phyloP scores from a whole-genome alignment of 2,888 invertebrate genomes.

The Empis livida region DNA sequence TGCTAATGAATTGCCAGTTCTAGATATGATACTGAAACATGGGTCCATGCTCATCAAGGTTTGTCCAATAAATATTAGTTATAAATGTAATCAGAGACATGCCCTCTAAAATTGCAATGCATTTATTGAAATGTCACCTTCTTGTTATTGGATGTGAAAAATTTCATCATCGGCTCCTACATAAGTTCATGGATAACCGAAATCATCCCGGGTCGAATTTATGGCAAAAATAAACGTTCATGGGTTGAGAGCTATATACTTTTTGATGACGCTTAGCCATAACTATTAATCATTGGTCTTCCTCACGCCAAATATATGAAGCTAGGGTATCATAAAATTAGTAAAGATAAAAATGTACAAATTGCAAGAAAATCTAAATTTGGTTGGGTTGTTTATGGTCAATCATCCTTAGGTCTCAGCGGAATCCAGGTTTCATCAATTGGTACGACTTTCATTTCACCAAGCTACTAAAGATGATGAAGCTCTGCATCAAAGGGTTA shows the following conservation, averaged over 20 bases:
- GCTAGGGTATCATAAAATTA: not conserved
- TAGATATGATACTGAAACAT: not conserved
- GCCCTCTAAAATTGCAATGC: not conserved
- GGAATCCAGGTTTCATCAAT: not conserved
- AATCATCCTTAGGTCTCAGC: not conserved
- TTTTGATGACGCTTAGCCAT: constrained; percentile 5
- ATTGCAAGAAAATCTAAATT: constrained; percentile 4
- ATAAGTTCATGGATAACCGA: not conserved
- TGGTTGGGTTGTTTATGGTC: constrained; percentile 5
- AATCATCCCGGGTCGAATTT: too few species aligned
- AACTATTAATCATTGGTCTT: constrained; percentile 1
- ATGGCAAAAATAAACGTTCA: not conserved
- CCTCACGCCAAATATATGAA: constrained; percentile 4
- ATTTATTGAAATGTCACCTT: not conserved
- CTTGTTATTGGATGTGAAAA: not conserved
- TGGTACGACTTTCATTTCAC: not conserved
- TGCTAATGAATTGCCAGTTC: not conserved
- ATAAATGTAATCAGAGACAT: not conserved
- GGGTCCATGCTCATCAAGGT: not conserved
- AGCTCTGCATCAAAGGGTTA: constrained; percentile 2
- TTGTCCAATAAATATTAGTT: too few species aligned
- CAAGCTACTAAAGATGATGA: not conserved
- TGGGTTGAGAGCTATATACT: constrained; percentile 2
- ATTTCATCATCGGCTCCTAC: not conserved
- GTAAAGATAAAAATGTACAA: not conserved